These are phyloP conservation scores for Oncopeltus fasciatus DNA, from an alignment of 1,140 invertebrate species.

Conservation along the genomic window DNA sequence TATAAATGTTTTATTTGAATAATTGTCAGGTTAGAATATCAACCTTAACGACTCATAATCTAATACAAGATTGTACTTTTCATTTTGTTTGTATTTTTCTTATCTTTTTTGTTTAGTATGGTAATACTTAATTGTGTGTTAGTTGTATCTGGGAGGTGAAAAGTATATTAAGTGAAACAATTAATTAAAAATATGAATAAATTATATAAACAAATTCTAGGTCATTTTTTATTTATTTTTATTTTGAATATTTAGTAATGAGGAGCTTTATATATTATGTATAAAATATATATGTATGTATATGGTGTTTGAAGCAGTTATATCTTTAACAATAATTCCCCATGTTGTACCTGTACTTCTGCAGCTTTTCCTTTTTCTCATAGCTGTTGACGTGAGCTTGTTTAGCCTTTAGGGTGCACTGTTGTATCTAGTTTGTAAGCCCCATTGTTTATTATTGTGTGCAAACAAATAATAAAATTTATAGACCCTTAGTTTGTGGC, in stretches of 20 bases:
- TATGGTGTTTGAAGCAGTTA: slow-evolving; percentile 10
- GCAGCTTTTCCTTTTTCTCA: slow-evolving; percentile 12
- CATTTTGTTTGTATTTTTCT: too few species aligned
- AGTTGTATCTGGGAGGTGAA: slow-evolving; percentile 9
- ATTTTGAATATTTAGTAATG: slow-evolving; percentile 9
- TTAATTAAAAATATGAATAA: too few species aligned
- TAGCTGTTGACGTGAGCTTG: slow-evolving; percentile 12
- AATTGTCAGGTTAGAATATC: slow-evolving; percentile 14
- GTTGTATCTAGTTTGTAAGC: slow-evolving; percentile 10
- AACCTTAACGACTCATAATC: slow-evolving; percentile 12
- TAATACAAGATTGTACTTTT: slow-evolving; percentile 13
- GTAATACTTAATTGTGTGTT: slow-evolving; percentile 17
- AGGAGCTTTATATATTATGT: slow-evolving; percentile 9
- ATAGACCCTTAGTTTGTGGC: slow-evolving; percentile 8
- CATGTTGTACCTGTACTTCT: slow-evolving; percentile 11
- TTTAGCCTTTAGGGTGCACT: slow-evolving; percentile 6
- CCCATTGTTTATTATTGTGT: slow-evolving; percentile 9
- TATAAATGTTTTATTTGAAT: slow-evolving; percentile 3
- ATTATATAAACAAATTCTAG: too few species aligned
- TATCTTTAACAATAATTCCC: slow-evolving; percentile 10
- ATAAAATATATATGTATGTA: slow-evolving; percentile 6
- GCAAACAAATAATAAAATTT: slow-evolving; percentile 5
- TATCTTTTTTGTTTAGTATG: too few species aligned
- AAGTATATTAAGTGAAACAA: not conserved
- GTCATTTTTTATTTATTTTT: slow-evolving; percentile 9